Conservation (phyloP, 2,888 invertebrate genomes). For the Spodoptera picta region DNA sequence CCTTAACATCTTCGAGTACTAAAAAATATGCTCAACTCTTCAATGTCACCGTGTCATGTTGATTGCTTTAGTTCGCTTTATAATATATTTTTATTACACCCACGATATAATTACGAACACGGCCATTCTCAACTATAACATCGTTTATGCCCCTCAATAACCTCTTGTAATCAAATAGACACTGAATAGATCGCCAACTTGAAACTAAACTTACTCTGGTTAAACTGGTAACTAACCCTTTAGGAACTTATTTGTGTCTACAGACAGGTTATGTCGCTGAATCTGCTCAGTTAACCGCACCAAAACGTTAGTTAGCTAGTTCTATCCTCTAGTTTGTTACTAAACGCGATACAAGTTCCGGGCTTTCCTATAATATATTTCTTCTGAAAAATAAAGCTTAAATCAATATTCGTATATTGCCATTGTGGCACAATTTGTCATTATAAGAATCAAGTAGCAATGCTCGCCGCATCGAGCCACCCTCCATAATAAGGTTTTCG, state of each 20-base stretch:
- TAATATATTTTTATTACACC: constrained; percentile 62
- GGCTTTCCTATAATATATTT: constrained; percentile 24
- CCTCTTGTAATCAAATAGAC: constrained; percentile 55
- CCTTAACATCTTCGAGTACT: constrained; percentile 62
- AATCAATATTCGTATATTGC: constrained; percentile 21
- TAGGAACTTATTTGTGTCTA: constrained; percentile 47
- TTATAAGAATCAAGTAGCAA: constrained; percentile 44
- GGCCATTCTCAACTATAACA: constrained; percentile 23
- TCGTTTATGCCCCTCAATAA: constrained; percentile 37
- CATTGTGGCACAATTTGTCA: constrained; percentile 43
- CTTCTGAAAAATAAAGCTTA: constrained; percentile 41
- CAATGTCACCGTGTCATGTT: constrained; percentile 62
- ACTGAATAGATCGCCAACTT: constrained; percentile 40
- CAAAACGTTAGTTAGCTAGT: constrained; percentile 54
- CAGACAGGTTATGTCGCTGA: constrained; percentile 48
- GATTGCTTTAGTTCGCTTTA: constrained; percentile 62
- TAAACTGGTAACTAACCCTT: constrained; percentile 53
- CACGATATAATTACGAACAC: constrained; percentile 57
- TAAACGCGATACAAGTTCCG: constrained; percentile 35
- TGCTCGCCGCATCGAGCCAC: constrained; percentile 29
- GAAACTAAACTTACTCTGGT: constrained; percentile 43
- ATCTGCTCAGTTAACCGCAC: constrained; percentile 54
- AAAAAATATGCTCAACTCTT: constrained; percentile 69
- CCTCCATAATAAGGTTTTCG: constrained; percentile 42
- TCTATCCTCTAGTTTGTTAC: constrained; percentile 40